Conservation (phyloP, 2,888 invertebrate species). For the Andrena praecox region DNA sequence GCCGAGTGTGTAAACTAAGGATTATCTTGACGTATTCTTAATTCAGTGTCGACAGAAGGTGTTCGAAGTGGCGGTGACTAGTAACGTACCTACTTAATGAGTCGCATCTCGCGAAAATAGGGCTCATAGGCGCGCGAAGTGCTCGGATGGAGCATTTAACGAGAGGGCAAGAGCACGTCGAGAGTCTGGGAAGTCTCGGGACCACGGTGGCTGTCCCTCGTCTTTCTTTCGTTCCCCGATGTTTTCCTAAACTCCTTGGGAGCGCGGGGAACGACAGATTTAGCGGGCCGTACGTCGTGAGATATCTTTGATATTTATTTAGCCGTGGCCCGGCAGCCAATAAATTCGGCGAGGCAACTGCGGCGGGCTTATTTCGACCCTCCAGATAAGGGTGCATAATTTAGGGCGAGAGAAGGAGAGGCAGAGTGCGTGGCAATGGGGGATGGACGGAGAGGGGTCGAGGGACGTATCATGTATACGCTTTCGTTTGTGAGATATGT, state of each 20-base stretch:
- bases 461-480: constrained; percentile 7
- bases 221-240: constrained; percentile 28
- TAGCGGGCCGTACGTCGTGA: constrained; percentile 54
- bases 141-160: too few relatives aligned
- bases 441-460: constrained; percentile 6
- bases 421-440: not conserved
- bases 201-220: not conserved
- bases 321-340: constrained; percentile 61
- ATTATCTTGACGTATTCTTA: too few relatives aligned
- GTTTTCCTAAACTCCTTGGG: constrained; percentile 60
- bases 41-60: too few relatives aligned
- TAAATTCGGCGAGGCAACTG: constrained; percentile 68
- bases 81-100: too few relatives aligned
- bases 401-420: constrained; percentile 51
- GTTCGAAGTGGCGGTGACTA: too few relatives aligned
- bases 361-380: constrained; percentile 70
- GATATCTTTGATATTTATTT: constrained; percentile 76
- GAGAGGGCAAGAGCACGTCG: not conserved
- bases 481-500: constrained; percentile 51
- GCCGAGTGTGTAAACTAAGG: too few relatives aligned
- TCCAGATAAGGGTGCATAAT: constrained; percentile 74
- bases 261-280: constrained; percentile 67
- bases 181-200: constrained; percentile 36
- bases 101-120: too few relatives aligned
- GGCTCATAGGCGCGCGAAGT: too few relatives aligned